Conservation (phyloP, 2,797 vertebrate genomes). For the Dermochelys coriacea region DNA sequence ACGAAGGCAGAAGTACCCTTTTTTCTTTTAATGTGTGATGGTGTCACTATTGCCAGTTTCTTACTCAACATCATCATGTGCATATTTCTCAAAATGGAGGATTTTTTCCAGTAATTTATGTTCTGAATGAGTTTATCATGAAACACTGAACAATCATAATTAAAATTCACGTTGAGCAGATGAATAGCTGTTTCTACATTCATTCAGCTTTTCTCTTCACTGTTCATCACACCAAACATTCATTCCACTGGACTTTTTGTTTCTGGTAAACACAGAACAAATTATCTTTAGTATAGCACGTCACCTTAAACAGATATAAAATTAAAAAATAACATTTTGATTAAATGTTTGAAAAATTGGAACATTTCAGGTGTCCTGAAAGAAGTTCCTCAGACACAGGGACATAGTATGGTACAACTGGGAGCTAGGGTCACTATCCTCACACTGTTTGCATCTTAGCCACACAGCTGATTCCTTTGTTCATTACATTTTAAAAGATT, state of each 20-base stretch:
- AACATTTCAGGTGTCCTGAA: neutral
- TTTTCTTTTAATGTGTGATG: neutral
- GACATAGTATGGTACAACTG: neutral
- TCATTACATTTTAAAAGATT: neutral
- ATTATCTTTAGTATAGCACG: neutral
- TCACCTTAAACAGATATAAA: neutral
- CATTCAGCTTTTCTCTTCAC: neutral
- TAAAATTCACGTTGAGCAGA: no score
- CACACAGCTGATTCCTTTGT: neutral
- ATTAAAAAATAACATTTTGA: neutral
- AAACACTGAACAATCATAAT: no score
- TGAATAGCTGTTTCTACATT: neutral
- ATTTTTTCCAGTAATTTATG: neutral
- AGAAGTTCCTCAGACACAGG: neutral
- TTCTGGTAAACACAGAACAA: neutral
- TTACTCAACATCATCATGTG: neutral
- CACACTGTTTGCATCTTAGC: neutral
- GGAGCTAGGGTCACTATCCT: neutral
- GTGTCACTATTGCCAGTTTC: neutral
- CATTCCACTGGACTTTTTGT: neutral
- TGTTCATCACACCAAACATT: neutral
- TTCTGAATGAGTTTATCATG: neutral
- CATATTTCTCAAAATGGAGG: neutral
- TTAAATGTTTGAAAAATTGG: neutral
- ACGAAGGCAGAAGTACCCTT: neutral